Conservation (phyloP, 2,113 vertebrate species). For the Nyctibius bracteatus region DNA sequence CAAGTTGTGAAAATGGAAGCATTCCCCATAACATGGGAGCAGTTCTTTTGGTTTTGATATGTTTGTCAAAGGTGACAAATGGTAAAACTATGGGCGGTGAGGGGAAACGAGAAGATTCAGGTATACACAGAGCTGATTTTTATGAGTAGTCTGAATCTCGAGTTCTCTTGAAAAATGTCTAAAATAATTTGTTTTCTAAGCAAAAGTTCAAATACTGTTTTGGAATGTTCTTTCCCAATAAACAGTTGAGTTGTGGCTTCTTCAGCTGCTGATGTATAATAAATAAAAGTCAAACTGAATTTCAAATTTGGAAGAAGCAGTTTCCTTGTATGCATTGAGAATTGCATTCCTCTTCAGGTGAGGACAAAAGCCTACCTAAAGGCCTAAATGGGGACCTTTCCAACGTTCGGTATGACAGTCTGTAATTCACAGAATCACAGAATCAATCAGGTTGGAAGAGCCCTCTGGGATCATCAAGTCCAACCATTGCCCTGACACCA, state of each 20-base stretch:
- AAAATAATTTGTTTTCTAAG: not conserved
- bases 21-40: not conserved
- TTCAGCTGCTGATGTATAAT: not conserved
- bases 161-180: not conserved
- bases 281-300: not conserved
- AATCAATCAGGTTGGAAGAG: too few species aligned
- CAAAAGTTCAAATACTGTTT: not conserved
- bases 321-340: not conserved
- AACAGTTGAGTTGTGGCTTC: not conserved
- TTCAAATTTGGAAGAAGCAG: not conserved
- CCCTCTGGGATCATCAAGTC: too few species aligned
- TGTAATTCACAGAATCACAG: not conserved
- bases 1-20: not conserved
- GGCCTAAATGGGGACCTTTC: too few species aligned
- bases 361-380: not conserved
- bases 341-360: not conserved
- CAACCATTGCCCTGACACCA: too few species aligned
- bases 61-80: not conserved
- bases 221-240: not conserved
- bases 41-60: not conserved
- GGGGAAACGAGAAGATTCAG: not conserved
- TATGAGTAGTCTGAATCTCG: not conserved
- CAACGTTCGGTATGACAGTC: not conserved
- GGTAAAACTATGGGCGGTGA: not conserved
- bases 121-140: not conserved